Base-by-base conservation (phyloP, 2,797 vertebrate species). In the Ambastaia sidthimunki region DNA sequence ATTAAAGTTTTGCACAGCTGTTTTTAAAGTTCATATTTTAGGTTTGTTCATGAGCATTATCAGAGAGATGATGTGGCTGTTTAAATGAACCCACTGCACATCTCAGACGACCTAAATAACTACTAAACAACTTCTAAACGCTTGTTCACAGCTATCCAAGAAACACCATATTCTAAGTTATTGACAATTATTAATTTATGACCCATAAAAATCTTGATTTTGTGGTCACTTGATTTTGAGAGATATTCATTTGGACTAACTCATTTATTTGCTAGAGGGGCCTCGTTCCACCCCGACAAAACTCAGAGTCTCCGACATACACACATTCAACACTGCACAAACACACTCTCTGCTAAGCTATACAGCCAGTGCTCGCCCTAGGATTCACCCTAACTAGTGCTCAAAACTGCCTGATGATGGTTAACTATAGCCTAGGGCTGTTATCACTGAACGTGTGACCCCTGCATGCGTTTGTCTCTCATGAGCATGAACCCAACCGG, bases 221-320 rank as follows among this genome's bases (percentile, higher is more conserved):
- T 55, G 71, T 23, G 55, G 54, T 34, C 75, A n/a, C n/a, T n/a
- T n/a, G n/a, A n/a, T n/a, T n/a, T n/a, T 92, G 89, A 89, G 89
- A 90, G 90, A 91, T 87, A 89, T 86, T 91, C 90, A 92, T 92
- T 93, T 91, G 90, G 89, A 92, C 91, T 90, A 92, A 92, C 89
- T 93, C 91, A 91, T 94, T 94, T 91, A 92, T 94, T 91, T 89
- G 87, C 85, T 85, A 71, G 76, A 87, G 83, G 88, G 85, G 84
- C 85, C 81, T 89, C 86, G 88, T 93, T 92, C 89, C 89, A 85
- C 72, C 25, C 48, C 82, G 86, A 94, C 91, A 93, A 93, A 92
- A 90, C 81, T 88, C 81, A 90, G 83, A 89, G 93, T 88, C 86
- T 47, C 73, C 60, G 80, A 83, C 87, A 72, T 66, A 87, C 71